Evolutionary conservation across 2,113 vertebrate species (phyloP), one percentile per base, ranked within the genome.

Genomic region (Clarias batrachus): DNA sequence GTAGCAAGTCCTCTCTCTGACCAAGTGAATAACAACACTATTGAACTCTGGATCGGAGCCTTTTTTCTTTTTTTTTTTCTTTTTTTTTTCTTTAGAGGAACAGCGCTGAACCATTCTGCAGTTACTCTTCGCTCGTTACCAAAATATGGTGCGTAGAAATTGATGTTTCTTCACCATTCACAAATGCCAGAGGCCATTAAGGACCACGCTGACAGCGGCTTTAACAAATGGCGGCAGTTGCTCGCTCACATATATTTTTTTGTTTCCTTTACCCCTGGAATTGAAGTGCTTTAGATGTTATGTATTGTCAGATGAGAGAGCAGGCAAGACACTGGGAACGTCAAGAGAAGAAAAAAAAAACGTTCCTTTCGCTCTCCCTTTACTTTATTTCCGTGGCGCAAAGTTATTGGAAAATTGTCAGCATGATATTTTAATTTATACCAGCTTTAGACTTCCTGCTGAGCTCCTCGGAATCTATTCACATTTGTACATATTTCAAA

Each of bases 81-180:
- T 87, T 93, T 85, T 87, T 93, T 92, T 92, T 87, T 87, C 93
- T 92, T 92, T 87, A 83, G 83, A 81, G 89, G 87, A 87, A 86
- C 33, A 54, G 87, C 86, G 79, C 90, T 94, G 92, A 94, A 93
- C 93, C 93, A 93, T 90, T 56, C 92, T 85, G 85, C 92, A 89
- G 90, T 95, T 93, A 91, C 92, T 92, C 91, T 3, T 12, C 9
- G 23, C 93, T 94, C 93, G 93, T 92, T 94, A 93, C 91, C 89
- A 92, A 92, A 93, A 93, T 93, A 88, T 89, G 88, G 92, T 93
- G 90, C 85, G 87, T 88, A 92, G 90, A 90, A 90, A 93, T 92
- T 95, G 93, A 94, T 93, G 90, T 87, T 85, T 87, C 79, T 80
- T 82, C 84, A 87, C 91, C 91, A 93, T 94, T 94, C 93, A 94